Evolutionary conservation across 2,113 vertebrate genomes (phyloP).

Genomic region (Euleptes europaea): DNA sequence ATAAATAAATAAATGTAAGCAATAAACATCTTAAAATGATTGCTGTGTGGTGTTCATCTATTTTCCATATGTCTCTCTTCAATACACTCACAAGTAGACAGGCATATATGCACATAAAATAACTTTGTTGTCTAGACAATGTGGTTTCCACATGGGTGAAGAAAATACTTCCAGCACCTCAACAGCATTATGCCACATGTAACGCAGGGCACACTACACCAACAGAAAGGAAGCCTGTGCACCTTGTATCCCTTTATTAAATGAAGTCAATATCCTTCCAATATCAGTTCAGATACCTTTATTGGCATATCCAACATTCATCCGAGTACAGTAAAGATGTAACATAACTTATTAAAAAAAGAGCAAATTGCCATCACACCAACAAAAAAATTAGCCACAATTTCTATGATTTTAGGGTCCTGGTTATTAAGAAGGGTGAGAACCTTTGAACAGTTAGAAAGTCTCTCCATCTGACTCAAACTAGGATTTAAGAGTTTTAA

Average conservation of each 20-base stretch:
- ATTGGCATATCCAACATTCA: too few species aligned
- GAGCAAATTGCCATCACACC: too few species aligned
- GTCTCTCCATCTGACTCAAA: too few species aligned
- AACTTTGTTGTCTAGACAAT: constrained; percentile 8
- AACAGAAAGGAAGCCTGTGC: not conserved
- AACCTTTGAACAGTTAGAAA: too few species aligned
- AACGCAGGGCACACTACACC: not conserved
- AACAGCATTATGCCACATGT: constrained; percentile 4
- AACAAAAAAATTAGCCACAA: too few species aligned
- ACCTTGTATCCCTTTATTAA: constrained; percentile 14
- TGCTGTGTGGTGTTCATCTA: constrained; percentile 1
- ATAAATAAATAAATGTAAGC: too few species aligned
- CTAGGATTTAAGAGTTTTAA: too few species aligned
- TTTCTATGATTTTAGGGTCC: too few species aligned
- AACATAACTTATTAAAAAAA: too few species aligned
- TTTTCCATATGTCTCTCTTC: constrained; percentile 7
- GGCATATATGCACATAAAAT: constrained; percentile 13
- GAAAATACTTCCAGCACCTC: not conserved
- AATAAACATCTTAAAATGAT: not conserved
- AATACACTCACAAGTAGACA: not conserved
- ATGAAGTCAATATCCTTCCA: constrained; percentile 6
- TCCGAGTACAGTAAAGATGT: too few species aligned
- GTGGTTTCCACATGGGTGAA: constrained; percentile 25
- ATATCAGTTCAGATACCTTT: too few species aligned
- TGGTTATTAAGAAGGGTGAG: too few species aligned